phyloP scores from a whole-genome alignment of 1,140 invertebrate genomes.

The Drosophila elegans region DNA sequence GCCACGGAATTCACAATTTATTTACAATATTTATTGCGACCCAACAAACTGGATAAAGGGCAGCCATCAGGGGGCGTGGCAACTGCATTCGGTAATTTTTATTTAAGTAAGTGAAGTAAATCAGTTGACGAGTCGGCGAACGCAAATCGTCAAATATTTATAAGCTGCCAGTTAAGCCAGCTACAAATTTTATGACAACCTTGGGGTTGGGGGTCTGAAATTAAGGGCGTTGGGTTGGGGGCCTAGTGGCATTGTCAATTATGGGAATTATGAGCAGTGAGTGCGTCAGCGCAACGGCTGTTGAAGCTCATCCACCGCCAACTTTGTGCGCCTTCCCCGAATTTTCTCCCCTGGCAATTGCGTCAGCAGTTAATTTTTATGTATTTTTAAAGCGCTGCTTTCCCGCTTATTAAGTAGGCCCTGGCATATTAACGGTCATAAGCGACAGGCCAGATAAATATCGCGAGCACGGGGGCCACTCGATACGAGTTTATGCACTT shows the following conservation, averaged over 20 bases:
- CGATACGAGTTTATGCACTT: constrained; percentile 58
- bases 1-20: constrained; percentile 42
- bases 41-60: not conserved
- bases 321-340: constrained; percentile 1
- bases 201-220: constrained; percentile 19
- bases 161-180: constrained; percentile 46
- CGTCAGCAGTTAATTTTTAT: constrained; percentile 80
- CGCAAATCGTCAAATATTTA: constrained; percentile 69
- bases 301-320: constrained; percentile 31
- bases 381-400: constrained; percentile 72
- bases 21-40: constrained; percentile 56
- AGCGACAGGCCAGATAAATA: constrained; percentile 58
- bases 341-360: constrained; percentile 47
- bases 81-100: constrained; percentile 60
- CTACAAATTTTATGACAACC: constrained; percentile 59
- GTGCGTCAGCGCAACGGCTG: constrained; percentile 45
- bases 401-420: constrained; percentile 64
- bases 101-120: constrained; percentile 73
- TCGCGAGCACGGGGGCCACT: constrained; percentile 19
- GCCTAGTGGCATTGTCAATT: constrained; percentile 54
- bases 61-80: constrained; percentile 2
- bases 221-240: constrained; percentile 17
- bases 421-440: constrained; percentile 56
- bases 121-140: constrained; percentile 60
- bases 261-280: constrained; percentile 59